Base-by-base conservation (phyloP, 2,113 vertebrate species). In the Chunga burmeisteri region DNA sequence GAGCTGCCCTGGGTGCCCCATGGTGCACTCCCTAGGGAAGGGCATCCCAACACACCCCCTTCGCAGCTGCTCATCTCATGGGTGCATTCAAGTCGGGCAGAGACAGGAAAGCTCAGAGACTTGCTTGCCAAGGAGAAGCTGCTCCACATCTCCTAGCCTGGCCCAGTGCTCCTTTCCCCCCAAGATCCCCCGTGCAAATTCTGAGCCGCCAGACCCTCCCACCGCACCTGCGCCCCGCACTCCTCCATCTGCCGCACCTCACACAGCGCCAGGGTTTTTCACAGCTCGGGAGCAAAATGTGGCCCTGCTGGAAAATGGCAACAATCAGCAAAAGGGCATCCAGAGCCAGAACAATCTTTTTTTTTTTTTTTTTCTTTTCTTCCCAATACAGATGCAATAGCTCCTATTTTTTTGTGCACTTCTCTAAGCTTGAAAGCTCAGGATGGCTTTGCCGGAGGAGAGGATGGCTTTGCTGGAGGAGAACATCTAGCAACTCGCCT, bases 11-110 rank as follows among this genome's bases (percentile, higher is more conserved):
- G 1, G n/a, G 23, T 12, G 52, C n/a, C 38, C 9, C 9, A 1
- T 0, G 1, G 20, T 16, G 30, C 4, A 1, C 36, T n/a, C 7
- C 1, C 17, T 34, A 6, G 42, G 65, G 19, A 73, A 5, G 53
- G 42, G 34, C 81, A 47, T 9, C 61, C 44, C 65, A 9, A 7
- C 0, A 2, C 47, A 8, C 11, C 52, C 12, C 44, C 67, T 20
- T 5, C 32, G 3, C 27, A 29, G 44, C 63, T 20, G 25, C 81
- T 59, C 44, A 6, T 4, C 68, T 10, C 70, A 3, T 0, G 20
- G 46, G 17, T 5, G 49, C 7, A 1, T 10, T 11, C 3, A 1
- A 30, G 58, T 2, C 3, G 1, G 30, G 65, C 72, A 63, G 18
- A 26, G 46, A 21, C 14, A 25, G 56, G 11, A 44, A 36, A 88